Base-by-base conservation (phyloP, 2,113 vertebrate species). In the Hemibagrus wyckioides region DNA sequence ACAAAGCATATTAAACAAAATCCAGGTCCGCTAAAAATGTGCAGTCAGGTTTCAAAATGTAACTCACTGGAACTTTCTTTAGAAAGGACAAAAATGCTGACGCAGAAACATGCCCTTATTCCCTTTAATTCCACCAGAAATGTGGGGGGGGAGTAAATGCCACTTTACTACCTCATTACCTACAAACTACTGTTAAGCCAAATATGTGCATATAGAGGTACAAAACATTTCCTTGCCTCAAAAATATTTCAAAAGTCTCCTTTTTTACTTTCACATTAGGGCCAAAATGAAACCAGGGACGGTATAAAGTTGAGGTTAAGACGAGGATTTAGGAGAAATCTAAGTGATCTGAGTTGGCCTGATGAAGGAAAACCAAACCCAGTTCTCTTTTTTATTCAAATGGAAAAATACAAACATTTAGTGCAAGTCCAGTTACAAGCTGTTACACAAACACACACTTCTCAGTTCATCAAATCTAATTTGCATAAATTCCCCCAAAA, bases 191-290 rank as follows among this genome's bases (percentile, higher is more conserved):
- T 52, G 48, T 50, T 36, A 95, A 92, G 88, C 30, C 48, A 86
- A 92, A 90, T 86, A 88, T 92, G 91, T 89, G 91, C 93, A 95
- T 94, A 96, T 93, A 93, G 96, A 96, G 96, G 93, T 97, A 96
- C 95, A 96, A 96, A 91, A 54, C 15, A 56, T 6, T 4, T 25
- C 15, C 6, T 11, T 15, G 28, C 30, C n/a, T 33, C n/a, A 52
- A 33, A 80, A 77, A 52, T 77, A 77, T 52, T 48, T 44, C 69
- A 44, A 76, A 76, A 15, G 48, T 19, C 15, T 30, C 7, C 15
- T 79, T 52, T 30, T 30, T 4, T 73, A 71, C 15, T 48, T 1
- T 48, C 75, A 50, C 44, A 28, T 14, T 7, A 17, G 73, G 13
- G 41, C 13, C 6, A 17, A n/a, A 76, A 76, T n/a, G 1, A 17